Percentiles rank a stretch among this genome's conserved stretches.
phyloP scores from a whole-genome alignment of 2,888 invertebrate genomes.

The Agrotis puta region DNA sequence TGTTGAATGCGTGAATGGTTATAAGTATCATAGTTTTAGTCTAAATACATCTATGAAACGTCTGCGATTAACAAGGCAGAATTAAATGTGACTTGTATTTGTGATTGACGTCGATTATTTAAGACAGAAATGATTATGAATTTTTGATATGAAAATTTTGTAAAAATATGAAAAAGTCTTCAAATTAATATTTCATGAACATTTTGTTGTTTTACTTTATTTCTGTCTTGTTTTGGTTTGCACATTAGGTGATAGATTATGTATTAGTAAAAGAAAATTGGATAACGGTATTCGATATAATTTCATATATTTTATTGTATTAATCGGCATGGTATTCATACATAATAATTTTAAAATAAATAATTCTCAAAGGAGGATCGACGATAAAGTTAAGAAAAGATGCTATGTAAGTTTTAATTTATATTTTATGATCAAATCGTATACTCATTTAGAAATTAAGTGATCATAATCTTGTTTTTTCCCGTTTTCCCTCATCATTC shows the following conservation, averaged over 20 bases:
- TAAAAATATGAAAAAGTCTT: slow-evolving; percentile 37
- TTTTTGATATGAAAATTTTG: slow-evolving; percentile 38
- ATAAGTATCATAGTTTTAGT: slow-evolving; percentile 59
- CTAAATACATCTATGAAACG: slow-evolving; percentile 44
- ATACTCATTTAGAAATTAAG: slow-evolving; percentile 84
- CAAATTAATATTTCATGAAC: neutral
- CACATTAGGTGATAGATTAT: slow-evolving; percentile 15
- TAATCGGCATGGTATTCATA: slow-evolving; percentile 68
- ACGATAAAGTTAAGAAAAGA: slow-evolving; percentile 62
- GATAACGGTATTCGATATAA: slow-evolving; percentile 72
- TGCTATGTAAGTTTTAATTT: slow-evolving; percentile 68
- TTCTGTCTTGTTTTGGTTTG: slow-evolving; percentile 49
- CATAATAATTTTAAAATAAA: slow-evolving; percentile 48
- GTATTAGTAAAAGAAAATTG: slow-evolving; percentile 51
- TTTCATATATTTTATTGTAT: slow-evolving; percentile 61
- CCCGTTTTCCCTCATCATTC: slow-evolving; percentile 21
- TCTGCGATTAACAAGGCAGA: slow-evolving; percentile 52
- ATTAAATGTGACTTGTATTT: slow-evolving; percentile 35
- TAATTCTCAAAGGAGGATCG: slow-evolving; percentile 66
- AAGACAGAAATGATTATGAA: slow-evolving; percentile 18
- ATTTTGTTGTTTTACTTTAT: slow-evolving; percentile 18
- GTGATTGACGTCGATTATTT: slow-evolving; percentile 18
- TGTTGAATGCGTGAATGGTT: slow-evolving; percentile 60
- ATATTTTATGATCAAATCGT: slow-evolving; percentile 84
- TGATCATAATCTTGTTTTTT: slow-evolving; percentile 58